Evolutionary conservation across 2,797 vertebrate genomes (phyloP), one percentile per base, ranked within the genome.

Genomic region (Acrossocheilus fasciatus): DNA sequence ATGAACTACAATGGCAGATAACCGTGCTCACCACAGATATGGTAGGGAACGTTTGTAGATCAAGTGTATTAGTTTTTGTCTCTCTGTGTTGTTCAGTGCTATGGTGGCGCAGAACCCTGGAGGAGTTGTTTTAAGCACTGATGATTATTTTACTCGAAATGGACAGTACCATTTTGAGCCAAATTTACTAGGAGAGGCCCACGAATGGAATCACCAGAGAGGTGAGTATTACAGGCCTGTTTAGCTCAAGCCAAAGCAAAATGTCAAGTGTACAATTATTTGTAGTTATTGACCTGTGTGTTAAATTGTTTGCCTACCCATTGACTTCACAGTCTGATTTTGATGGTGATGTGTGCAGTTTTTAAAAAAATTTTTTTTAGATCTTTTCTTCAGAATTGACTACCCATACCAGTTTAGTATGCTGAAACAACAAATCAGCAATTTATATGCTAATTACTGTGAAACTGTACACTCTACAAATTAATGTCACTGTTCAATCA

Each of bases 191-290:
- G 96, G 93, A 87, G 96, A 98, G 88, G 98, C 98, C 54, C 98
- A 99, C 84, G 96, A 96, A 11, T 99, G 98, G 98, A 99, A 98
- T 92, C 96, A 97, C 85, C 95, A 95, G 86, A 95, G 95, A 97
- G 98, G 98, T 99, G 93, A 96, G 94, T 81, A 57, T 5, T 11
- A 57, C 2, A 74, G 9, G 23, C 11, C 20, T 83, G 64, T 78
- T 50, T 30, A 36, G 15, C 15, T 62, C 6, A 64, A 72, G 30
- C 54, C 34, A 68, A 41, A 72, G 50, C 12, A 57, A 15, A 80
- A 78, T 70, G 0, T 8, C 11, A 41, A 4, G 5, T 66, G 15
- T 59, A 45, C 6, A 34, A 11, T 64, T 64, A 30, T 30, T 30
- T 45, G 15, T 18, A 84, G 36, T 84, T 20, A 43, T 54, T 54